A percentile compares a stretch with the other conserved stretches of the same genome.
Evolutionary conservation across 2,797 vertebrate species (phyloP).

Genomic region (Sphenodon punctatus): DNA sequence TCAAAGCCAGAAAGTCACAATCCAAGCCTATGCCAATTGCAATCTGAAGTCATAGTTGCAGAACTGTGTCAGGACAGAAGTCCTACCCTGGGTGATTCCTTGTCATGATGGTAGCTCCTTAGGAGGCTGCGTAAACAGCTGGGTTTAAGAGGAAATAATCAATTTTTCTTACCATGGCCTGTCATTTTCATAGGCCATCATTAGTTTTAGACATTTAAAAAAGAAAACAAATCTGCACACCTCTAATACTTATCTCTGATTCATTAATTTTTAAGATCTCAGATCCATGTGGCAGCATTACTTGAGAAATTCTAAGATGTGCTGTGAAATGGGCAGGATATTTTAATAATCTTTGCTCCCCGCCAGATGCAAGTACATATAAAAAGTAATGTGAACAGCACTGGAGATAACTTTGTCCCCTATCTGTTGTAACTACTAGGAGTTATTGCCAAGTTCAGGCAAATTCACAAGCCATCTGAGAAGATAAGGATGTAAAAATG

Average conservation of each 20-base stretch:
- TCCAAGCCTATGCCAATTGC: no score
- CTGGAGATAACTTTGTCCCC: conserved; percentile 12
- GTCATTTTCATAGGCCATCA: no score
- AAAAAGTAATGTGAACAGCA: conserved; percentile 39
- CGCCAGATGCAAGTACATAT: conserved; percentile 20
- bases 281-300: conserved; percentile 22
- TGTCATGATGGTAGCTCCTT: no score
- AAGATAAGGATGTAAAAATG: conserved; percentile 16
- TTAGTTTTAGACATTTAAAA: no score
- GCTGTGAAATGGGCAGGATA: background rate
- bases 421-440: background rate
- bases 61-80: no score
- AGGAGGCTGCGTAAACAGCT: no score
- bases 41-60: no score
- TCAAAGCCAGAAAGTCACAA: no score
- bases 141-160: no score
- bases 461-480: conserved; percentile 28
- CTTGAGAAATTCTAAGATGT: background rate
- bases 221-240: no score
- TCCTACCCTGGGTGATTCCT: no score
- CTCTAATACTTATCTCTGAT: background rate
- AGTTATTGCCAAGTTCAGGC: conserved; percentile 19
- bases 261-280: background rate
- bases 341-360: conserved; percentile 28
- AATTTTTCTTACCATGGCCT: no score